Conservation (phyloP, 2,113 vertebrate species). For the Turnix velox region DNA sequence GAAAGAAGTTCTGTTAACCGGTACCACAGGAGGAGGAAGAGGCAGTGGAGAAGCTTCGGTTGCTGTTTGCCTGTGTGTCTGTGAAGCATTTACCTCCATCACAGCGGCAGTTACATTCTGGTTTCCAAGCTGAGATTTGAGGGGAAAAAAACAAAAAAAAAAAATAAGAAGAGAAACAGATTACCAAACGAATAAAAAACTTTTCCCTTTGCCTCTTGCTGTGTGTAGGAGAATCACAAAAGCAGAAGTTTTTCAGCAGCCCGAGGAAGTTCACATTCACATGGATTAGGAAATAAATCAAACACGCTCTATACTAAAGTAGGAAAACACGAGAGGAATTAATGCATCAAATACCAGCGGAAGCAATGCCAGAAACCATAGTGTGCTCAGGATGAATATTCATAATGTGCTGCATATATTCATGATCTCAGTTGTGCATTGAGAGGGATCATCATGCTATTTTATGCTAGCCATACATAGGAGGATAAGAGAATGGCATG, state of each 20-base stretch:
- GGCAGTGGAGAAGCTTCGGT: conserved; percentile 57
- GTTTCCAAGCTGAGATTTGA: conserved; percentile 76
- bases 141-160: conserved; percentile 49
- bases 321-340: conserved; percentile 35
- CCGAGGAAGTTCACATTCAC: conserved; percentile 38
- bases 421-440: not conserved
- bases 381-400: conserved; percentile 21
- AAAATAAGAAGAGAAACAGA: conserved; percentile 66
- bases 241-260: conserved; percentile 32
- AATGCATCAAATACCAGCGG: conserved; percentile 27
- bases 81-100: conserved; percentile 74
- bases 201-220: conserved; percentile 55
- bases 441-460: not conserved
- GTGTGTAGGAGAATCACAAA: conserved; percentile 26
- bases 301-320: conserved; percentile 21
- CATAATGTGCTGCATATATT: not conserved
- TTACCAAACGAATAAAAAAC: conserved; percentile 61
- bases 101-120: conserved; percentile 70
- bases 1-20: conserved; percentile 54
- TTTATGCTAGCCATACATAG: not conserved
- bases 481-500: not conserved
- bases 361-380: conserved; percentile 63
- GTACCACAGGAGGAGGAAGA: conserved; percentile 57
- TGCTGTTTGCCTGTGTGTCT: conserved; percentile 70
- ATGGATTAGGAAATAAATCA: conserved; percentile 62